Evolutionary conservation across 2,888 invertebrate genomes (phyloP).

Genomic region (Cylloceria caligata): DNA sequence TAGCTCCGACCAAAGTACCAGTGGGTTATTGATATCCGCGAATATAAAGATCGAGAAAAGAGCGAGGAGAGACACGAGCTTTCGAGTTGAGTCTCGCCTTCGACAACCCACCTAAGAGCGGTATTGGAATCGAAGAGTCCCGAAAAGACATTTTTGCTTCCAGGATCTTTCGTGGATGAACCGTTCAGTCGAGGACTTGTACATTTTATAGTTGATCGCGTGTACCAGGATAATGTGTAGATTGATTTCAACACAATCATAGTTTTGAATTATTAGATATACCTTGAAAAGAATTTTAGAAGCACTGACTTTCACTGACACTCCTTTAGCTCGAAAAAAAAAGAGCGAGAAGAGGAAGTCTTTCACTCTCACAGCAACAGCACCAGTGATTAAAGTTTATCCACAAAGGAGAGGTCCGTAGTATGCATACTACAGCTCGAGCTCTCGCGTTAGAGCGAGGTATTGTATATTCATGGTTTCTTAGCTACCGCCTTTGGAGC

Average conservation of each 20-base stretch:
- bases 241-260: no score
- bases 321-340: constrained; percentile 16
- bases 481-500: constrained; percentile 78
- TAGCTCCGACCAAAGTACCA: constrained; percentile 44
- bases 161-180: neutral
- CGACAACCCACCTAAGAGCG: constrained; percentile 4
- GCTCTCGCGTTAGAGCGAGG: constrained; percentile 66
- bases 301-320: constrained; percentile 20
- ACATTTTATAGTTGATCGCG: no score
- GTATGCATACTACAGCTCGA: constrained; percentile 73
- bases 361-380: constrained; percentile 59
- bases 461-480: constrained; percentile 85
- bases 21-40: constrained; percentile 56
- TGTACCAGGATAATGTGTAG: no score
- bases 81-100: constrained; percentile 30
- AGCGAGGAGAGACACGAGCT: constrained; percentile 8
- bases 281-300: constrained; percentile 15
- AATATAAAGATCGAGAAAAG: constrained; percentile 54
- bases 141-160: constrained; percentile 13
- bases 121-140: constrained; percentile 1
- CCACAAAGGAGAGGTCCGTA: constrained; percentile 76
- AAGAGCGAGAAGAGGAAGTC: constrained; percentile 41
- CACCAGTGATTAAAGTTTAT: constrained; percentile 81
- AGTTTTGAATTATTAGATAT: neutral
- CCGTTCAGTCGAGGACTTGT: neutral